A percentile compares a stretch with the other conserved stretches of the same genome.
Conservation (phyloP, 2,113 vertebrate genomes). For the Coracopsis vasa region DNA sequence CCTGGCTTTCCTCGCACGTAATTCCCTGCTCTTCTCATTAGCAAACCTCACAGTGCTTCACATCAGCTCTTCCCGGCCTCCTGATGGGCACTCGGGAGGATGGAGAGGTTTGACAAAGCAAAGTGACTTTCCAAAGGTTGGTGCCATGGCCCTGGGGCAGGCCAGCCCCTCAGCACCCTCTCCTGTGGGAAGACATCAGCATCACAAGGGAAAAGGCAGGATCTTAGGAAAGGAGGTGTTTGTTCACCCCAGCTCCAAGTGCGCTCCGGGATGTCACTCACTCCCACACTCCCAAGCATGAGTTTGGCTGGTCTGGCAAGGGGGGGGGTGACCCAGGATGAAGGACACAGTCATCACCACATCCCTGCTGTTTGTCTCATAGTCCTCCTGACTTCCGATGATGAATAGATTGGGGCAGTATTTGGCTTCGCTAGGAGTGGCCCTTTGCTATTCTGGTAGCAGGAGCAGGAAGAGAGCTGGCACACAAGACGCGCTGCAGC, state of each 20-base stretch:
- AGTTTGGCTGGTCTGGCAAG: background rate
- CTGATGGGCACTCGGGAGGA: background rate
- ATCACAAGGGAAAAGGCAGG: background rate
- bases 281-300: background rate
- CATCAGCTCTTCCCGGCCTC: background rate
- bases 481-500: accelerated
- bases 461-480: background rate
- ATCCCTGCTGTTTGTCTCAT: background rate
- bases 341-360: background rate
- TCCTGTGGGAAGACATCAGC: accelerated
- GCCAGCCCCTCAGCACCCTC: background rate
- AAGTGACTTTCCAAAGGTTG: background rate
- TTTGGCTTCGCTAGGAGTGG: background rate
- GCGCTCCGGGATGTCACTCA: accelerated
- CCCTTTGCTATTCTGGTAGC: background rate
- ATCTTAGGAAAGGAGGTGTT: background rate
- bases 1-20: background rate
- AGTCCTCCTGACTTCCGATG: background rate
- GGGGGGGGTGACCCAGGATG: background rate
- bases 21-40: background rate
- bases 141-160: background rate
- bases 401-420: accelerated
- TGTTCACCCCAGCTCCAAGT: background rate
- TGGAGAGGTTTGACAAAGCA: background rate
- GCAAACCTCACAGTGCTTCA: background rate